Base-by-base conservation (phyloP, 2,113 vertebrate species). In the Pelvicachromis taeniatus region DNA sequence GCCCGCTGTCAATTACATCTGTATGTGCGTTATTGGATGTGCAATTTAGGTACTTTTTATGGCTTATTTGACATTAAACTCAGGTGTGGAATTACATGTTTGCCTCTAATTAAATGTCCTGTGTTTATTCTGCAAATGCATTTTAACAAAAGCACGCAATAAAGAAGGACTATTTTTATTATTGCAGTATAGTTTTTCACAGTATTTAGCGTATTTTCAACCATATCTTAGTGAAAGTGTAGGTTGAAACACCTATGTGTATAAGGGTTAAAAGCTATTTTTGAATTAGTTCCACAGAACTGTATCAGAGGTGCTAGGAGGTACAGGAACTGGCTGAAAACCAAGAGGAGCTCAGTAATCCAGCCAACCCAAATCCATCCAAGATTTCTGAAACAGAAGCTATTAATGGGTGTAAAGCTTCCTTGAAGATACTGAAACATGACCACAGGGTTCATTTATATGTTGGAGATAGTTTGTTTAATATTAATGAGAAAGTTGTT, bases 281-380 rank as follows among this genome's bases (percentile, higher is more conserved):
- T 58, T n/a, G 26, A 82, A 19, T 19, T 26, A 40, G 26, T 68
- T 61, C 10, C 26, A 19, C 3, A 50, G 42, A 80, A 63, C 6
- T n/a, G 9, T 78, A 59, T 79, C 21, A 68, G 38, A 38, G 31
- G 65, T 91, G 65, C 78, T 54, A 54, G 14, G 31, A 61, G 40
- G 68, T 35, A 54, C 23, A 2, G 45, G 53, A 6, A 10, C 42
- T 80, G 54, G 80, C 80, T 23, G 48, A 77, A 14, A 58, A 16
- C 55, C 54, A 42, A 70, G 35, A 63, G 45, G 35, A 90, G 40
- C 55, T 81, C 45, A 52, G 55, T 87, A 84, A 89, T 89, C 87
- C 82, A 80, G 75, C 42, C 68, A 73, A 73, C 2, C 5, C 42
- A 73, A 29, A 48, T 73, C 42, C 42, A 73, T 29, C 42, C 23